Conservation (phyloP, 2,113 vertebrate species). For the Hydropotes inermis region DNA sequence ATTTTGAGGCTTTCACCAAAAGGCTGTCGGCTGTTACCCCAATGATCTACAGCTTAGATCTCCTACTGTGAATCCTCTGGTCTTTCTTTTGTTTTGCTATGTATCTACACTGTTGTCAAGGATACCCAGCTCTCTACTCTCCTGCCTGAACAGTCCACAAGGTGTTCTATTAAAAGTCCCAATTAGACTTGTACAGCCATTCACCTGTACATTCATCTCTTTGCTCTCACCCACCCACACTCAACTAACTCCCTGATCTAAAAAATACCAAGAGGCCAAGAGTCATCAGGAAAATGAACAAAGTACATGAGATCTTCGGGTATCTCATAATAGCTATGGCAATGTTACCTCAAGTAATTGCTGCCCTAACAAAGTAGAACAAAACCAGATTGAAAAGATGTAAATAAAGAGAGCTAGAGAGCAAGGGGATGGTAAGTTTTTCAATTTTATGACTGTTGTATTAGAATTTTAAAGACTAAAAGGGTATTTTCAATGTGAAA, state of each 20-base stretch:
- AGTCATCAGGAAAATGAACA: slow-evolving; percentile 68
- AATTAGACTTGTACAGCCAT: slow-evolving; percentile 55
- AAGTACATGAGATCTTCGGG: slow-evolving; percentile 8
- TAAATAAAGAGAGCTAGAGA: slow-evolving; percentile 35
- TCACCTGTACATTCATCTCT: slow-evolving; percentile 72
- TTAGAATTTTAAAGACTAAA: slow-evolving; percentile 47
- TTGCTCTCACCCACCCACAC: slow-evolving; percentile 67
- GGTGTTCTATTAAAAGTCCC: slow-evolving; percentile 66
- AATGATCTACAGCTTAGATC: slow-evolving; percentile 35
- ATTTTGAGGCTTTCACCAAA: slow-evolving; percentile 32
- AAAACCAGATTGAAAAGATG: slow-evolving; percentile 31
- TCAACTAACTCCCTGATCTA: slow-evolving; percentile 53
- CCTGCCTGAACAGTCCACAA: not conserved
- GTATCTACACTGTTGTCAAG: slow-evolving; percentile 68
- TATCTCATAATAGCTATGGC: slow-evolving; percentile 65
- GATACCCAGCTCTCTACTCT: slow-evolving; percentile 49
- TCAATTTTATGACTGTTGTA: not conserved
- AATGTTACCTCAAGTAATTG: slow-evolving; percentile 76
- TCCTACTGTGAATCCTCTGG: slow-evolving; percentile 22
- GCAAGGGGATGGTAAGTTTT: not conserved
- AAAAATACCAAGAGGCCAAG: slow-evolving; percentile 65
- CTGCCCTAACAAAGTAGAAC: slow-evolving; percentile 69
- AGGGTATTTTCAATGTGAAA: slow-evolving; percentile 12
- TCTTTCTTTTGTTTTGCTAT: slow-evolving; percentile 60
- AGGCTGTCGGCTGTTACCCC: slow-evolving; percentile 14